phyloP scores from a whole-genome alignment of 2,888 invertebrate species.

The Eulithis testata region DNA sequence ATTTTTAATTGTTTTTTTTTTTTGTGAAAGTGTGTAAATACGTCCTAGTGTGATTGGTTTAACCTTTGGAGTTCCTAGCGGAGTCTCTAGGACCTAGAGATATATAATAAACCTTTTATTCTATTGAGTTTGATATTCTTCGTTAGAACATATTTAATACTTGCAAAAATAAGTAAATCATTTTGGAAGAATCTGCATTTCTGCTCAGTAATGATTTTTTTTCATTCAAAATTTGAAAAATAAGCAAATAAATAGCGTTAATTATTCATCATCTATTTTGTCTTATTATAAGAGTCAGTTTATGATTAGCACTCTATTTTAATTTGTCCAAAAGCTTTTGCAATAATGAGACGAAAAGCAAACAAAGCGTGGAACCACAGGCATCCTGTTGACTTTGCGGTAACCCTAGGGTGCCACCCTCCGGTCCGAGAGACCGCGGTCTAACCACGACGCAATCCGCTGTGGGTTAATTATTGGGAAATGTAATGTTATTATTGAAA shows the following conservation, averaged over 20 bases:
- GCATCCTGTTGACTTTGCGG: conserved; percentile 47
- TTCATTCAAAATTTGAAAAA: too few relatives aligned
- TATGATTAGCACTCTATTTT: conserved; percentile 22
- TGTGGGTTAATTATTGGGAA: conserved; percentile 48
- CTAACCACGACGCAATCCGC: conserved; percentile 44
- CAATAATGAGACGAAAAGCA: conserved; percentile 40
- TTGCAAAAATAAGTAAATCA: too few relatives aligned
- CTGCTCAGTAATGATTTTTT: too few relatives aligned
- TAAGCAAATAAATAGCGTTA: not conserved
- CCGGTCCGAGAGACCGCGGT: conserved; percentile 35
- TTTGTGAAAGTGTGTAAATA: not conserved
- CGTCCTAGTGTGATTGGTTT: not conserved
- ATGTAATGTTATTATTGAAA: conserved; percentile 12
- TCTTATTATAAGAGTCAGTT: not conserved
- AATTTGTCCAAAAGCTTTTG: conserved; percentile 29
- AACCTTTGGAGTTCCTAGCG: not conserved
- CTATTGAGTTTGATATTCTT: too few relatives aligned
- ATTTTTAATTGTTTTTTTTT: conserved; percentile 33
- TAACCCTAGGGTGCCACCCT: conserved; percentile 64
- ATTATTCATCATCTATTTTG: not conserved
- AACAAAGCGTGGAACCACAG: conserved; percentile 49
- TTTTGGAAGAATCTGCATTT: too few relatives aligned
- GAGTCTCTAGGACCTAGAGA: not conserved
- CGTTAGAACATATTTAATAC: too few relatives aligned
- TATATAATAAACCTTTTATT: too few relatives aligned